Evolutionary conservation across 2,888 invertebrate species (phyloP).

Genomic region (Cephus sareptanus): DNA sequence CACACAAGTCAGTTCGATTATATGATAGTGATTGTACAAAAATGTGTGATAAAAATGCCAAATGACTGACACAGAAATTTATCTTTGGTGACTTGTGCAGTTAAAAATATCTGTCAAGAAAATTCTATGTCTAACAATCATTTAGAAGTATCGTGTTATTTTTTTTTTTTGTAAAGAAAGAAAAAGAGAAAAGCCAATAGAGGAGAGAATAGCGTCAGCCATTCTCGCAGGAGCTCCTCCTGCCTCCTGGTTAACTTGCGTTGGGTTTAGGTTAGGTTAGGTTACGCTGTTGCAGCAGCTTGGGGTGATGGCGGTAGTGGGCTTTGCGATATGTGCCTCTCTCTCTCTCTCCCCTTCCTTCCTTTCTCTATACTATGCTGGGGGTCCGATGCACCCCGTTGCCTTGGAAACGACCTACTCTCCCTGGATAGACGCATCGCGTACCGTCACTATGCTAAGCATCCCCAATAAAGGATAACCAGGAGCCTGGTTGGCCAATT

Average conservation of each 20-base stretch:
- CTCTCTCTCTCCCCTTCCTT: too few relatives aligned
- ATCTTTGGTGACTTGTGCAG: too few relatives aligned
- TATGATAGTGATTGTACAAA: too few relatives aligned
- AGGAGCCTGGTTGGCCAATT: background rate
- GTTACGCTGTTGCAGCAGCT: slow-evolving; percentile 5
- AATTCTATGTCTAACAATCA: too few relatives aligned
- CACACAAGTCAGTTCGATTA: background rate
- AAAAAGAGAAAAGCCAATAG: slow-evolving; percentile 10
- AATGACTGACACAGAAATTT: too few relatives aligned
- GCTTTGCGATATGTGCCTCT: slow-evolving; percentile 45
- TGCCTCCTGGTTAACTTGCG: background rate
- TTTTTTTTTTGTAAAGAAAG: background rate
- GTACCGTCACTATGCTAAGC: background rate
- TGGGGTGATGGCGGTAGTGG: slow-evolving; percentile 16
- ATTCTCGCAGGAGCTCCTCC: background rate
- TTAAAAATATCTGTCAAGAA: too few relatives aligned
- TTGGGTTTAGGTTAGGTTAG: background rate
- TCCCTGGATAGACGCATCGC: slow-evolving; percentile 59
- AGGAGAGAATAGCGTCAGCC: background rate
- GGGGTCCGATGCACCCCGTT: slow-evolving; percentile 60
- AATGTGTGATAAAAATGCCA: too few relatives aligned
- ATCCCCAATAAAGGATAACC: background rate
- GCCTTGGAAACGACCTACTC: slow-evolving; percentile 65
- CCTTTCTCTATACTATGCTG: background rate
- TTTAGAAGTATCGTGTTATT: background rate